phyloP scores from a whole-genome alignment of 2,113 vertebrate genomes.

The Chamaetylas fuelleborni region DNA sequence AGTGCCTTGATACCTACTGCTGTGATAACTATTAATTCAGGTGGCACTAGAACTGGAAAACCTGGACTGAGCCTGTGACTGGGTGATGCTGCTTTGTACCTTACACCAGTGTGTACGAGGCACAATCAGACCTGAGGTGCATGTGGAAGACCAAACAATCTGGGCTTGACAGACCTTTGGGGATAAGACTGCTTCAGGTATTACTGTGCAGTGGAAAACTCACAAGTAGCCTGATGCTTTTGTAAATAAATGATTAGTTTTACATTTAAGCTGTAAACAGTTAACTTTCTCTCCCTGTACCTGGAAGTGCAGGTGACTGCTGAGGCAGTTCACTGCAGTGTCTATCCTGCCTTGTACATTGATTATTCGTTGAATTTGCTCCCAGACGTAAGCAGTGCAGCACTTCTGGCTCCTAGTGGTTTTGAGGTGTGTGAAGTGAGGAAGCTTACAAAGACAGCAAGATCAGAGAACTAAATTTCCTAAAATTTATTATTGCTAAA shows the following conservation, averaged over 20 bases:
- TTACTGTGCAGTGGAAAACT: background rate
- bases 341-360: background rate
- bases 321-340: background rate
- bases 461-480: background rate
- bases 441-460: background rate
- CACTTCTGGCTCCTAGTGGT: background rate
- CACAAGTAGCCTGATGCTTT: background rate
- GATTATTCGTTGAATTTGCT: background rate
- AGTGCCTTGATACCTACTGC: constrained; percentile 44
- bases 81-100: background rate
- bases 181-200: background rate
- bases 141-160: background rate
- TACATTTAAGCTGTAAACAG: background rate
- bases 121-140: background rate
- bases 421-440: background rate
- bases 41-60: background rate
- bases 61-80: background rate
- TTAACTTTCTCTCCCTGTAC: background rate
- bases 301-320: background rate
- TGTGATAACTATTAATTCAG: background rate
- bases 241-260: background rate
- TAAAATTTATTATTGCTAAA: no score
- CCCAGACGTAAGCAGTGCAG: fast-evolving
- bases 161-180: background rate
- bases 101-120: background rate